Percentiles rank a stretch among this genome's conserved stretches.
phyloP scores from a whole-genome alignment of 2,113 vertebrate genomes.

The Petromus typicus region DNA sequence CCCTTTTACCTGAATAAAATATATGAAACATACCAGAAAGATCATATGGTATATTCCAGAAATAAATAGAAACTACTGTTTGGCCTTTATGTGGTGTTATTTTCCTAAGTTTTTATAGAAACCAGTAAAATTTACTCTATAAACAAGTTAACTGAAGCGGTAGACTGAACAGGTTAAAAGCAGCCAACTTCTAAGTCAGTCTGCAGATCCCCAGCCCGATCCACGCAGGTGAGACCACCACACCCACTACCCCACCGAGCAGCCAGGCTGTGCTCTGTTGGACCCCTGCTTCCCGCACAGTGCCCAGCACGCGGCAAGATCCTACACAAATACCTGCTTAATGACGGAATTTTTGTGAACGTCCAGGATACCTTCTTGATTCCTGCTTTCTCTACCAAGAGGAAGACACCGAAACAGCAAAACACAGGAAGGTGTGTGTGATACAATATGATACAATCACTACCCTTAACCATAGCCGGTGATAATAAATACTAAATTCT shows the following conservation, averaged over 20 bases:
- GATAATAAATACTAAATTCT: conserved; percentile 48
- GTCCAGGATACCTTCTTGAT: neutral
- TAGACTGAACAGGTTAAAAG: neutral
- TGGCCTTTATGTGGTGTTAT: neutral
- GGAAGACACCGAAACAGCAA: conserved; percentile 44
- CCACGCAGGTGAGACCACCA: neutral
- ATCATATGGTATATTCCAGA: neutral
- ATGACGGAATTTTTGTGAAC: conserved; percentile 49
- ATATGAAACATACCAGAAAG: neutral
- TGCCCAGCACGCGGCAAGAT: neutral
- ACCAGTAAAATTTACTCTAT: neutral
- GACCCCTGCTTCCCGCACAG: neutral
- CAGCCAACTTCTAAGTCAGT: neutral
- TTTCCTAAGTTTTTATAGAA: neutral
- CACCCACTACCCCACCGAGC: neutral
- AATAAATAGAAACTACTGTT: neutral
- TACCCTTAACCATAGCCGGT: neutral
- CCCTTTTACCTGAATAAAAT: neutral
- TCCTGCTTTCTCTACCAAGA: neutral
- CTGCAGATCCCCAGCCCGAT: neutral
- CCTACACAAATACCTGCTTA: conserved; percentile 48
- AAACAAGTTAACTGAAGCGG: neutral
- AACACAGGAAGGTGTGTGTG: neutral
- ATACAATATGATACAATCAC: neutral
- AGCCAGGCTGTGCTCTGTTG: neutral